Conservation (phyloP, 2,797 vertebrate species). For the Malacoctenus gilli region DNA sequence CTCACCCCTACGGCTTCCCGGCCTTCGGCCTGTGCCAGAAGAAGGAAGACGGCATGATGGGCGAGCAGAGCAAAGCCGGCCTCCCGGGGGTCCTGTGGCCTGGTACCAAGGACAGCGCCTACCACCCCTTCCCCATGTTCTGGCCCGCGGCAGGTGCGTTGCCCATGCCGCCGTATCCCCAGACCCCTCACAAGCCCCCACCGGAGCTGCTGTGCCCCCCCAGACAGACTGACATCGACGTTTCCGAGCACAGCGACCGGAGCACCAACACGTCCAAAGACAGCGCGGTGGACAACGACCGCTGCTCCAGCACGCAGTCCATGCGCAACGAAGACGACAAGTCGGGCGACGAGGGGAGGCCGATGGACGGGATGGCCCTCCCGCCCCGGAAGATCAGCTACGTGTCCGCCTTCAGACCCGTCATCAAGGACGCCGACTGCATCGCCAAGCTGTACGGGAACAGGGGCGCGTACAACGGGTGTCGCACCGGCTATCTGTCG, state of each 20-base stretch:
- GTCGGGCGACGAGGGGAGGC: conserved; percentile 83
- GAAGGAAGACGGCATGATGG: conserved; percentile 85
- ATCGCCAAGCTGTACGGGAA: conserved; percentile 95
- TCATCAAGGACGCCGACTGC: conserved; percentile 94
- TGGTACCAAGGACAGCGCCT: conserved; percentile 85
- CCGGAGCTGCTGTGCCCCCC: conserved; percentile 77
- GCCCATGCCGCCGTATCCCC: conserved; percentile 89
- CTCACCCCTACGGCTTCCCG: conserved; percentile 93
- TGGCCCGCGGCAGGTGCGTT: conserved; percentile 91
- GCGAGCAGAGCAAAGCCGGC: conserved; percentile 81
- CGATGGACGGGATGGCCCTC: conserved; percentile 71
- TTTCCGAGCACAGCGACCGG: conserved; percentile 81
- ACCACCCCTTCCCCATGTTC: conserved; percentile 94
- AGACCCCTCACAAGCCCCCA: conserved; percentile 85
- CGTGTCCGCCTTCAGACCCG: conserved; percentile 95
- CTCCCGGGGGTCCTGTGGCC: conserved; percentile 90
- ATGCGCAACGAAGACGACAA: conserved; percentile 82
- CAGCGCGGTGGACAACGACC: conserved; percentile 77
- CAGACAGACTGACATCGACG: conserved; percentile 77
- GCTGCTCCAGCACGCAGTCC: conserved; percentile 85
- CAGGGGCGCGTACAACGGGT: conserved; percentile 81
- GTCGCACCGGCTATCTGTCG: conserved; percentile 86
- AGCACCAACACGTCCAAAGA: conserved; percentile 84
- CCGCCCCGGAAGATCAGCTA: conserved; percentile 88
- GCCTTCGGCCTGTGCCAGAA: conserved; percentile 94